Evolutionary conservation across 2,888 invertebrate species (phyloP).

Genomic region (Camponotus fellah): DNA sequence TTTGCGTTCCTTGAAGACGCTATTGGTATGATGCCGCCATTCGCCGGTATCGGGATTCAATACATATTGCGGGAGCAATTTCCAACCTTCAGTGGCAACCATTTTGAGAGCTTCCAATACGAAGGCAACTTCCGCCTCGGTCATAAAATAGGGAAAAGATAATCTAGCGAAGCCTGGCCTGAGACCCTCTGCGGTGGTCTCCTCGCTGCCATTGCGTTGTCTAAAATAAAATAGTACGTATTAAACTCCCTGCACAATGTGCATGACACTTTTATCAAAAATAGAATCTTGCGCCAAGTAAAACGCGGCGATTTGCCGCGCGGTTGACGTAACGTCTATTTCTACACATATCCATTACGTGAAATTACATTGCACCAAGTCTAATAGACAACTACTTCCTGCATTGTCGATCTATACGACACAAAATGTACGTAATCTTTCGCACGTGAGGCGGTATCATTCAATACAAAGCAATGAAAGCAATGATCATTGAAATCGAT

Average conservation of each 20-base stretch:
- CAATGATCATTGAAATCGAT: neutral
- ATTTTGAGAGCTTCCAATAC: conserved; percentile 94
- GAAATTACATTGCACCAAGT: conserved; percentile 16
- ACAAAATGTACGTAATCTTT: neutral
- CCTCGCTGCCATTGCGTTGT: conserved; percentile 78
- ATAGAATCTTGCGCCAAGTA: conserved; percentile 20
- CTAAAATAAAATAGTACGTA: conserved; percentile 63
- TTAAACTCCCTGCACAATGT: neutral
- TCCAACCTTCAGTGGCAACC: conserved; percentile 96
- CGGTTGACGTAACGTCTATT: conserved; percentile 22
- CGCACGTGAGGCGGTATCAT: neutral
- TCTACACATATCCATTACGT: conserved; percentile 3
- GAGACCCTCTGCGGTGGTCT: conserved; percentile 89
- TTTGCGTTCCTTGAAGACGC: conserved; percentile 93
- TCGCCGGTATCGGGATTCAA: conserved; percentile 96
- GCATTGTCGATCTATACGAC: neutral
- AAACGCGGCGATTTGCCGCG: neutral
- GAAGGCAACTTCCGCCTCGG: conserved; percentile 92
- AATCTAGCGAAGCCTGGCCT: conserved; percentile 95
- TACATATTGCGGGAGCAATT: conserved; percentile 94
- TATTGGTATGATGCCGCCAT: conserved; percentile 94
- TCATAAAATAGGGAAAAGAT: conserved; percentile 94
- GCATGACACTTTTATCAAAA: neutral
- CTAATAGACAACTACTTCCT: conserved; percentile 18
- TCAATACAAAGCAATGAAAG: neutral